Conservation (phyloP, 2,113 vertebrate genomes). For the Petaurus breviceps region DNA sequence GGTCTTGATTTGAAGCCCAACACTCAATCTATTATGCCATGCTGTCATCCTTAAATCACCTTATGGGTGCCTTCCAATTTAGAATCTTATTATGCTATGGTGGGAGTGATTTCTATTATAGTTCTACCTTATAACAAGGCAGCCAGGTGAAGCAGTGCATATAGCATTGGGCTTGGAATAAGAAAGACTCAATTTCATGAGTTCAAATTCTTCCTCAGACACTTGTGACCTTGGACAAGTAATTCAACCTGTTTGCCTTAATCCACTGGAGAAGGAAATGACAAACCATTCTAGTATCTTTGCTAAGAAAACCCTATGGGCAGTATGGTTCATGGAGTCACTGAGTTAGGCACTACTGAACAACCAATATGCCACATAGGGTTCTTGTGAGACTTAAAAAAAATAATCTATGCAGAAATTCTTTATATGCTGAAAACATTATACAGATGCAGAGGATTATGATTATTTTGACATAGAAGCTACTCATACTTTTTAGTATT, state of each 20-base stretch:
- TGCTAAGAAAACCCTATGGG: neutral
- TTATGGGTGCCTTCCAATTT: neutral
- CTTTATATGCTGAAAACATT: neutral
- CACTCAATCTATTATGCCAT: neutral
- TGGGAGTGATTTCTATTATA: neutral
- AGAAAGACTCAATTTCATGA: no score
- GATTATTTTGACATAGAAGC: neutral
- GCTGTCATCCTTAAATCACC: neutral
- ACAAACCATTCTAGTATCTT: neutral
- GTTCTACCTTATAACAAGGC: neutral
- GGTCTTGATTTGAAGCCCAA: neutral
- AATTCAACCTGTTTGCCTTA: neutral
- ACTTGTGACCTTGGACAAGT: neutral
- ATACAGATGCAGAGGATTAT: neutral
- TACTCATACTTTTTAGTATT: neutral
- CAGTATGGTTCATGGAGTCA: neutral
- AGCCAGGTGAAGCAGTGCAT: neutral
- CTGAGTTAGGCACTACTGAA: neutral
- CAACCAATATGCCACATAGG: neutral
- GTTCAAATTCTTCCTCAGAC: neutral
- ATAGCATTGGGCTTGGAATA: no score
- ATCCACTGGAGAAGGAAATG: neutral
- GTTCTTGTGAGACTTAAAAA: neutral
- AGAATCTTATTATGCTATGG: neutral
- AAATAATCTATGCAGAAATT: neutral